Percentiles rank a stretch among this genome's conserved stretches.
phyloP scores from a whole-genome alignment of 2,797 vertebrate genomes.

The Margarornis squamiger region DNA sequence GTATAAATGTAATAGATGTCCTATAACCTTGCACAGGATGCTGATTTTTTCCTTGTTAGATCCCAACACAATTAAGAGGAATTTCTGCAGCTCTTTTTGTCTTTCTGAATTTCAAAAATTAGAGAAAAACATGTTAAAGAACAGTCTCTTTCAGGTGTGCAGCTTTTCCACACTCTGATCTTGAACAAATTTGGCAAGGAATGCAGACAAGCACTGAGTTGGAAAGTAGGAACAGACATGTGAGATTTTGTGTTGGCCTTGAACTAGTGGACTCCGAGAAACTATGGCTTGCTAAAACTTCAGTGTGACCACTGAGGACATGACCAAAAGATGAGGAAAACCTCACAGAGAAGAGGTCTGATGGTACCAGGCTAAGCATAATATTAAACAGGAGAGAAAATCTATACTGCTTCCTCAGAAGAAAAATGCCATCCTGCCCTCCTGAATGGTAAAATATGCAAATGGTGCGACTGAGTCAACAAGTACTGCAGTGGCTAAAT shows the following conservation, averaged over 20 bases:
- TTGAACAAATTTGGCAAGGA: background rate
- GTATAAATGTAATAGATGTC: background rate
- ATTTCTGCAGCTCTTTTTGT: background rate
- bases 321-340: background rate
- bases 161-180: background rate
- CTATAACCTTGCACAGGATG: background rate
- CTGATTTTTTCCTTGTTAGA: background rate
- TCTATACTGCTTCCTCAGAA: background rate
- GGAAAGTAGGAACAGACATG: background rate
- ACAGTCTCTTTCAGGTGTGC: background rate
- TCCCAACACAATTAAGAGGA: background rate
- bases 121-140: background rate
- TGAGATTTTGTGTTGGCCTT: background rate
- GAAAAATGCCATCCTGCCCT: background rate
- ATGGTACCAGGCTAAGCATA: background rate
- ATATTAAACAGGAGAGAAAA: background rate
- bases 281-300: background rate
- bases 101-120: background rate
- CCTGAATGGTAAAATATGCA: background rate
- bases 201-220: background rate
- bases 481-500: background rate
- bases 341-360: background rate
- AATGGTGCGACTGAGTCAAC: background rate
- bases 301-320: background rate
- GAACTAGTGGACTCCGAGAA: background rate